Conservation (phyloP, 2,797 vertebrate species). For the Megalops cyprinoides region DNA sequence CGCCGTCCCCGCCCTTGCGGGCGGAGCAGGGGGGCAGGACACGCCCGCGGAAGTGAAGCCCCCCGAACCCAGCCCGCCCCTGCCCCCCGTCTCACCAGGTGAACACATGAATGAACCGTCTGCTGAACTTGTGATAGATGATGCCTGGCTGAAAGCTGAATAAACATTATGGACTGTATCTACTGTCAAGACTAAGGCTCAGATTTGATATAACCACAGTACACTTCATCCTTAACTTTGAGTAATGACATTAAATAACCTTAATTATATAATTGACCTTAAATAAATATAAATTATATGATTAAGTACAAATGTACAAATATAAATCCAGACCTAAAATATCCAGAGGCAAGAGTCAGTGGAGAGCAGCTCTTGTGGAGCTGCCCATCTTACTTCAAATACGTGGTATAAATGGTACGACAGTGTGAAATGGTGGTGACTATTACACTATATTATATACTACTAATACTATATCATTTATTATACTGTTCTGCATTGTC, state of each 20-base stretch:
- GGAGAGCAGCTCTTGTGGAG: background rate
- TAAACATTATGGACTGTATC: background rate
- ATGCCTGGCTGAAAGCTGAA: background rate
- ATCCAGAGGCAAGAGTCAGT: too few species aligned
- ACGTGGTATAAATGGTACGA: too few species aligned
- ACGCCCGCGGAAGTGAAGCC: slow-evolving; percentile 65
- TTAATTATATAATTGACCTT: too few species aligned
- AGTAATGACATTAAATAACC: background rate
- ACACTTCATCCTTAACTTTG: background rate
- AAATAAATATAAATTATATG: too few species aligned
- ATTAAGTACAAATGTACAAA: too few species aligned
- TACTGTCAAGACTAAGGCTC: background rate
- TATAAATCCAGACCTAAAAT: too few species aligned
- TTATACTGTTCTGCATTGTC: too few species aligned
- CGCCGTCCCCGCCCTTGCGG: slow-evolving; percentile 20
- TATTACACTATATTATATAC: too few species aligned
- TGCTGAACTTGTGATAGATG: background rate
- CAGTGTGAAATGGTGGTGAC: too few species aligned
- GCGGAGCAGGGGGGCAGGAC: slow-evolving; percentile 41
- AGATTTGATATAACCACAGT: background rate
- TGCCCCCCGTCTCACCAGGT: slow-evolving; percentile 73
- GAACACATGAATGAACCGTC: slow-evolving; percentile 16
- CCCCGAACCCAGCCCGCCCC: slow-evolving; percentile 67
- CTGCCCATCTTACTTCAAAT: too few species aligned
- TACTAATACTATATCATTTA: too few species aligned